A percentile compares a stretch with the other conserved stretches of the same genome.
Evolutionary conservation across 2,888 invertebrate species (phyloP).

Genomic region (Drosophila gaucha): DNA sequence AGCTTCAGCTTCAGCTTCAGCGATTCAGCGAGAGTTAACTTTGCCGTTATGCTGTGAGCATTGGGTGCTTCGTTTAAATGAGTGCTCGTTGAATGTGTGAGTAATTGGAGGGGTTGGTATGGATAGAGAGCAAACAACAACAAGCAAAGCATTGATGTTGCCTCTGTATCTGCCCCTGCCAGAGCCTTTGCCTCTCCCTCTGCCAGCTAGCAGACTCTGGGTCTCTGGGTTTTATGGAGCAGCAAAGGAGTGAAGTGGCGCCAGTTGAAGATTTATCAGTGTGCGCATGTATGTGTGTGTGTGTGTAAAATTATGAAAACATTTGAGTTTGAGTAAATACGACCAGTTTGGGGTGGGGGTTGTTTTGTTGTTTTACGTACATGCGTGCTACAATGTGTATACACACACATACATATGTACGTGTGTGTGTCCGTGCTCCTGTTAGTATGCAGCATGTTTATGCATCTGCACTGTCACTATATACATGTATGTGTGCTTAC

Average conservation of each 20-base stretch:
- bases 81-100: slow-evolving; percentile 80
- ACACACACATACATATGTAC: neutral
- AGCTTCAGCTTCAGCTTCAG: slow-evolving; percentile 24
- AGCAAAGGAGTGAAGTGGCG: slow-evolving; percentile 72
- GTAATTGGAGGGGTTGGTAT: slow-evolving; percentile 66
- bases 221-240: slow-evolving; percentile 58
- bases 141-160: slow-evolving; percentile 64
- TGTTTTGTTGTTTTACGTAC: slow-evolving; percentile 51
- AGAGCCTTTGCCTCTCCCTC: no score
- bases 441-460: slow-evolving; percentile 15
- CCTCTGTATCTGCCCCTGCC: no score
- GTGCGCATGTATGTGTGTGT: slow-evolving; percentile 13
- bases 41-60: slow-evolving; percentile 75
- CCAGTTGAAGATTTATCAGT: slow-evolving; percentile 70
- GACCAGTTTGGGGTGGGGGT: slow-evolving; percentile 35
- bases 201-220: slow-evolving; percentile 53
- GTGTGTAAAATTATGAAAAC: slow-evolving; percentile 68
- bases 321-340: slow-evolving; percentile 68
- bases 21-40: slow-evolving; percentile 75
- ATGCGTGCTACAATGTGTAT: slow-evolving; percentile 24
- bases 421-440: slow-evolving; percentile 18
- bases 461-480: slow-evolving; percentile 1
- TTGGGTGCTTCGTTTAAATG: slow-evolving; percentile 79
- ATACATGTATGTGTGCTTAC: slow-evolving; percentile 41
- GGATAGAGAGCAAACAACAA: slow-evolving; percentile 67